Base-by-base conservation (phyloP, 2,888 invertebrate genomes). In the Drosophila mettleri region DNA sequence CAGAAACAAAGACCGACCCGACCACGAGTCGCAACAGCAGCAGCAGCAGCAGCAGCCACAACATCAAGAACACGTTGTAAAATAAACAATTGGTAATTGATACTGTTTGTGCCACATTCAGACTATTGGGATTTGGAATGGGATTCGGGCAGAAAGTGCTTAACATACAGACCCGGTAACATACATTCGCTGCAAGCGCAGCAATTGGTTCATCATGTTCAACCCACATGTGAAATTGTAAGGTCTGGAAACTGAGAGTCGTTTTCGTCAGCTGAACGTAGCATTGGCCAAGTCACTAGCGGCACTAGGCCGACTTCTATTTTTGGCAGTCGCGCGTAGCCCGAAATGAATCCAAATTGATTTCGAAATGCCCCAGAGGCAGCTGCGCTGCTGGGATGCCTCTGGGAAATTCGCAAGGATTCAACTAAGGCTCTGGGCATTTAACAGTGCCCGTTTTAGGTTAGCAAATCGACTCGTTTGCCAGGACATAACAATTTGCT, bases 41-140 rank as follows among this genome's bases (percentile, higher is more conserved):
- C 63, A 63, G 48, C 69, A 60, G 53, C 51, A 52, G 9, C 45
- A 18, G 8, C 34, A n/a, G 49, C 34, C 22, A 14, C 66, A 49
- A 18, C 67, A 39, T 52, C 63, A 59, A 66, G 68, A 78, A 71
- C 65, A 69, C 76, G 58, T 69, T 74, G 70, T 69, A 69, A 69
- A 87, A 84, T 86, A 88, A 84, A 84, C 80, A 88, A 84, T 88
- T 88, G 83, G 83, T 80, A 84, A 88, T 84, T 84, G 83, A 80
- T 86, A 68, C 63, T 66, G 74, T 63, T 77, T 75, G 78, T 78
- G 74, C 78, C 73, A 74, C 78, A 74, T 74, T 67, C 67, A 55
- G 60, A 31, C 71, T 54, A 68, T 71, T 66, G 74, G 69, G 63
- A 64, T 59, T 69, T 59, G 65, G 61, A 59, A 43, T 59, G 41